phyloP scores from a whole-genome alignment of 2,888 invertebrate genomes.

The Drosophila recens region DNA sequence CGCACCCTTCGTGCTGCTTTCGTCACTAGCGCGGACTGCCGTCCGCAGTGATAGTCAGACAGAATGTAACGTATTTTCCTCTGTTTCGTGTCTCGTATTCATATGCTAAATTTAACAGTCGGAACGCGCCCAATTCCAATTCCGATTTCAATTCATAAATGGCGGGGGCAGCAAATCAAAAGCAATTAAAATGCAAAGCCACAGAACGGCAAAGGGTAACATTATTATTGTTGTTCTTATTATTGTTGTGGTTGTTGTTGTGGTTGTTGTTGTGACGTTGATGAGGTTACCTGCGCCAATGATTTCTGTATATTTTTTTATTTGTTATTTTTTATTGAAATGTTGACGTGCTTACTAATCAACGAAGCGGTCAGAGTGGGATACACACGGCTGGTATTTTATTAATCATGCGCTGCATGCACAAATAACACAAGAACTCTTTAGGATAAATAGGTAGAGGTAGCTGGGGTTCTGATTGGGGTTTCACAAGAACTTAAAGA shows the following conservation, averaged over 20 bases:
- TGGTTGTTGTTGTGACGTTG: slow-evolving; percentile 63
- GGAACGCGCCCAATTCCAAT: slow-evolving; percentile 69
- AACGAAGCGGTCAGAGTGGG: slow-evolving; percentile 59
- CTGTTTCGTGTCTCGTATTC: slow-evolving; percentile 31
- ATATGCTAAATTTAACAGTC: slow-evolving; percentile 63
- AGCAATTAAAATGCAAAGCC: slow-evolving; percentile 81
- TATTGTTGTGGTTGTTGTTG: slow-evolving; percentile 18
- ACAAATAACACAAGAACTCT: slow-evolving; percentile 37
- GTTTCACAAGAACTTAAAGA: slow-evolving; percentile 7
- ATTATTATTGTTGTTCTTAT: slow-evolving; percentile 33
- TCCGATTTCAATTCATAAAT: slow-evolving; percentile 57
- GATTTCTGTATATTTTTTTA: slow-evolving; percentile 46
- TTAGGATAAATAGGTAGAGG: not conserved
- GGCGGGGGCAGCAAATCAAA: slow-evolving; percentile 74
- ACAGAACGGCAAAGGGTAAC: slow-evolving; percentile 49
- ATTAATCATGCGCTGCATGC: slow-evolving; percentile 76
- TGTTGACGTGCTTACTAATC: slow-evolving; percentile 79
- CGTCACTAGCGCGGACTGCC: too few relatives aligned
- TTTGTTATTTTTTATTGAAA: slow-evolving; percentile 62
- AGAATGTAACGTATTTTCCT: slow-evolving; percentile 34
- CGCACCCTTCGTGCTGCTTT: too few relatives aligned
- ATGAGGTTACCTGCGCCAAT: slow-evolving; percentile 67
- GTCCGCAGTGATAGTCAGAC: slow-evolving; percentile 30
- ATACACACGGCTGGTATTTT: slow-evolving; percentile 61
- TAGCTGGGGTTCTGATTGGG: not conserved